phyloP scores from a whole-genome alignment of 2,797 vertebrate species.

The Otolemur crassicaudatus region DNA sequence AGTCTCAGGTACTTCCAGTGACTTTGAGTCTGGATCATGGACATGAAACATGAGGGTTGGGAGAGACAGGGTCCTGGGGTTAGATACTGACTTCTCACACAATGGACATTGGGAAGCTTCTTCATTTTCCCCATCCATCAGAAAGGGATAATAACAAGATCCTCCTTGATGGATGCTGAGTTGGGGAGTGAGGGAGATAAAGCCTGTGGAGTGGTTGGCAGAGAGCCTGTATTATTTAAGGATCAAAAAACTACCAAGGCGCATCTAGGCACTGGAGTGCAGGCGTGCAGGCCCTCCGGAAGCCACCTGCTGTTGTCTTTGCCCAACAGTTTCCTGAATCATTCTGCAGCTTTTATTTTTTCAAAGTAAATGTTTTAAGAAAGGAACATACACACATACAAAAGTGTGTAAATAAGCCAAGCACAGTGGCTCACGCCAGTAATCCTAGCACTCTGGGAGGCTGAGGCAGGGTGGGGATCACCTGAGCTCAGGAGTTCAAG shows the following conservation, averaged over 20 bases:
- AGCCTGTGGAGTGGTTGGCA: not conserved
- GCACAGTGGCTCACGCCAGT: no score
- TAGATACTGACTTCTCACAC: not conserved
- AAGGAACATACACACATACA: not conserved
- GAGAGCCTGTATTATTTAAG: not conserved
- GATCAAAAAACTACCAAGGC: slow-evolving; percentile 6
- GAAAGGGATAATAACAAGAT: not conserved
- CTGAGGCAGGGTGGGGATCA: no score
- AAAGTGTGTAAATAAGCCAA: not conserved
- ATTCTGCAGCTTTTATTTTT: not conserved
- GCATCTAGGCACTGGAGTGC: not conserved
- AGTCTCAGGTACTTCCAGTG: not conserved
- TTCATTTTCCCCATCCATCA: not conserved
- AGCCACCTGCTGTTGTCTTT: slow-evolving; percentile 39
- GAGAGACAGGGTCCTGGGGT: not conserved
- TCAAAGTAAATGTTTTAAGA: not conserved
- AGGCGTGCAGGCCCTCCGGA: not conserved
- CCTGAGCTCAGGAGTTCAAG: no score
- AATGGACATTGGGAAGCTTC: not conserved
- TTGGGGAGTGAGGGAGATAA: not conserved
- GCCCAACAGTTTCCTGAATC: slow-evolving; percentile 37
- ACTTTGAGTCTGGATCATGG: not conserved
- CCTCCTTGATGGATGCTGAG: not conserved
- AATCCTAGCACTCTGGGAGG: no score
- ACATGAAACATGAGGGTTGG: not conserved